Conservation (phyloP, 2,113 vertebrate genomes). For the Hippocampus guttulatus region DNA sequence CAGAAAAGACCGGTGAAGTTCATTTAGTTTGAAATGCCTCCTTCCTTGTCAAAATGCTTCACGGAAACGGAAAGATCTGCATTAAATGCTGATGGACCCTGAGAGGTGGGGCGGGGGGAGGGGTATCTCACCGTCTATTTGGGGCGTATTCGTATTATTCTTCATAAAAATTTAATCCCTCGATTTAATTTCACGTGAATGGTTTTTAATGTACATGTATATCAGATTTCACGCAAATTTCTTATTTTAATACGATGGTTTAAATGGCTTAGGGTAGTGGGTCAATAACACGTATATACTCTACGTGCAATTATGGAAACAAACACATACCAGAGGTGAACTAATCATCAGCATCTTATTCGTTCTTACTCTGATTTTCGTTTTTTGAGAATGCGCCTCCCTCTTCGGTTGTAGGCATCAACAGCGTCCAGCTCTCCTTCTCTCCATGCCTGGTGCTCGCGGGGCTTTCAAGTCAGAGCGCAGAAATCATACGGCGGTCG, state of each 20-base stretch:
- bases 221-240: neutral
- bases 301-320: neutral
- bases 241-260: neutral
- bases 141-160: neutral
- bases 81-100: too few relatives aligned
- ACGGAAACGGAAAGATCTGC: too few relatives aligned
- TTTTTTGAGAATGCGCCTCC: neutral
- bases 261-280: too few relatives aligned
- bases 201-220: neutral
- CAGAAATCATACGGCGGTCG: conserved; percentile 48
- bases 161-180: neutral
- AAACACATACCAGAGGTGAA: neutral
- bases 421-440: conserved; percentile 42
- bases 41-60: too few relatives aligned
- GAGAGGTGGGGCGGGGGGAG: too few relatives aligned
- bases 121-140: too few relatives aligned
- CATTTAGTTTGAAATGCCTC: too few relatives aligned
- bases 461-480: conserved; percentile 39
- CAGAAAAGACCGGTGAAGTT: too few relatives aligned
- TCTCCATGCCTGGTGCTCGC: conserved; percentile 29
- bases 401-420: conserved; percentile 52
- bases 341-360: neutral
- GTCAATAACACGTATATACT: too few relatives aligned
- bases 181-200: neutral
- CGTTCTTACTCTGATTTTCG: neutral